A percentile compares a stretch with the other conserved stretches of the same genome.
Evolutionary conservation across 2,888 invertebrate genomes (phyloP).

Genomic region (Auanema freiburgensis): DNA sequence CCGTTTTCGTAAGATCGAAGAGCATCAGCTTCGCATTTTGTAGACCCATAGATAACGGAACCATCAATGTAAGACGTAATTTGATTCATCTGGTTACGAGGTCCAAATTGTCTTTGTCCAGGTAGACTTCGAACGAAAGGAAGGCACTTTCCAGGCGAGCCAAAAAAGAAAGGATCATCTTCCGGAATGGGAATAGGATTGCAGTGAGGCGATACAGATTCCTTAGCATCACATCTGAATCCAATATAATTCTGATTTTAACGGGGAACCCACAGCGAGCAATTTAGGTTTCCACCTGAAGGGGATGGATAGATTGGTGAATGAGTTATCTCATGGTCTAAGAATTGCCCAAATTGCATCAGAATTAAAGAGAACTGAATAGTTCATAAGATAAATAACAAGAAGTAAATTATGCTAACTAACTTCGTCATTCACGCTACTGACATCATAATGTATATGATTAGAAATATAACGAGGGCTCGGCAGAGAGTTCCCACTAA

Average conservation of each 20-base stretch:
- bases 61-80: constrained; percentile 72
- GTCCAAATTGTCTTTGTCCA: constrained; percentile 70
- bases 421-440: constrained; percentile 29
- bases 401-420: constrained; percentile 3
- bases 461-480: constrained; percentile 85
- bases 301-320: constrained; percentile 53
- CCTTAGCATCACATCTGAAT: constrained; percentile 77
- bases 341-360: constrained; percentile 63
- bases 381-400: neutral
- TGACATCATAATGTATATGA: constrained; percentile 73
- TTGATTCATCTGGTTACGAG: constrained; percentile 74
- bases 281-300: constrained; percentile 57
- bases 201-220: constrained; percentile 88
- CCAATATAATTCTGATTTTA: neutral
- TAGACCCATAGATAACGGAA: constrained; percentile 62
- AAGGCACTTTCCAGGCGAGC: constrained; percentile 66
- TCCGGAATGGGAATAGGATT: constrained; percentile 86
- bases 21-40: constrained; percentile 52
- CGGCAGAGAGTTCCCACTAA: constrained; percentile 72
- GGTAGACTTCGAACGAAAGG: constrained; percentile 84
- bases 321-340: constrained; percentile 63
- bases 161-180: constrained; percentile 82
- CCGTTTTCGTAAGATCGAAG: constrained; percentile 55
- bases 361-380: constrained; percentile 55
- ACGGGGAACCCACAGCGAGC: constrained; percentile 23